Evolutionary conservation across 2,888 invertebrate species (phyloP).

Genomic region (Busseola fusca): DNA sequence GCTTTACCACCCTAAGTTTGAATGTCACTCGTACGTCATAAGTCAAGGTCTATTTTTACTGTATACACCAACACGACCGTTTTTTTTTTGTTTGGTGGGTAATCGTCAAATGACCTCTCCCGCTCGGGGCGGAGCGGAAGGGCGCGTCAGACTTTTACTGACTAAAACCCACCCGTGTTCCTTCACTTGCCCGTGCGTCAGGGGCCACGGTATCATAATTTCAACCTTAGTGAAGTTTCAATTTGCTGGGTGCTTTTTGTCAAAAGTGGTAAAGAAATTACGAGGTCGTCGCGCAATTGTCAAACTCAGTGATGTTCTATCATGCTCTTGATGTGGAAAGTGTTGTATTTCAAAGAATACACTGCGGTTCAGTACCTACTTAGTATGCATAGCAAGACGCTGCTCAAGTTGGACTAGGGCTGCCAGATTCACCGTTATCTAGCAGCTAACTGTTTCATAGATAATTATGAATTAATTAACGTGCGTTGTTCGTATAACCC

Average conservation of each 20-base stretch:
- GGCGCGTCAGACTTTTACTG: too few relatives aligned
- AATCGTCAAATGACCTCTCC: too few relatives aligned
- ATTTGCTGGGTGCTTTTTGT: not conserved
- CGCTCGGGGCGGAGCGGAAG: too few relatives aligned
- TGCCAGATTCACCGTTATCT: constrained; percentile 12
- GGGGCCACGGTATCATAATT: too few relatives aligned
- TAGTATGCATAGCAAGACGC: constrained; percentile 12
- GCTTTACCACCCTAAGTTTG: not conserved
- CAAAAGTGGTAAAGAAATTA: not conserved
- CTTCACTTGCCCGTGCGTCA: too few relatives aligned
- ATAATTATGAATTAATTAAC: constrained; percentile 14
- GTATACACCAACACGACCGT: not conserved
- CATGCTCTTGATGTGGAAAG: not conserved
- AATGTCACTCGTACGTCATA: too few relatives aligned
- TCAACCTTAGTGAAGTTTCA: not conserved
- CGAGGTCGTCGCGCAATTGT: not conserved
- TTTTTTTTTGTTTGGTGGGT: too few relatives aligned
- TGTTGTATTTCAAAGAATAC: not conserved
- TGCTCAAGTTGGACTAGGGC: not conserved
- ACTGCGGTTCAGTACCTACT: not conserved
- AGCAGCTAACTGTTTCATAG: constrained; percentile 12
- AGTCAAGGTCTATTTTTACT: not conserved
- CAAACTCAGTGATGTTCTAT: not conserved
- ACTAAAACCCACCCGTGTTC: too few relatives aligned
- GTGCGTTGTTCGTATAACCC: not conserved